phyloP scores from a whole-genome alignment of 2,888 invertebrate species.

The Nebria brevicollis region DNA sequence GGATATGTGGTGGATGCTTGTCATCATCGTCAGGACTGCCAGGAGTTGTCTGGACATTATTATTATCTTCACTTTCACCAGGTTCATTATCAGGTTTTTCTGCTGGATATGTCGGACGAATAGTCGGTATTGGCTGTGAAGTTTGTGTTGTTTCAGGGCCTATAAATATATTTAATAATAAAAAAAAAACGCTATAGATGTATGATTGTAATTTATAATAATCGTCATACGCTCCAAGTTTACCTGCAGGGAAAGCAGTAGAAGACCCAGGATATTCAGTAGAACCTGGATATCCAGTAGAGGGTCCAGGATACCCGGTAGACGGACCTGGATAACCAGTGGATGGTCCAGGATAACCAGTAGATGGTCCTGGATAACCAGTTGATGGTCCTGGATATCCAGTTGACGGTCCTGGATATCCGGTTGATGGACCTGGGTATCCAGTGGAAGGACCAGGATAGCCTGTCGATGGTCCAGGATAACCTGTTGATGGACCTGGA shows the following conservation, averaged over 20 bases:
- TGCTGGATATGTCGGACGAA: slow-evolving; percentile 46
- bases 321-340: slow-evolving; percentile 50
- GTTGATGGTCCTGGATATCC: slow-evolving; percentile 49
- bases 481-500: slow-evolving; percentile 24
- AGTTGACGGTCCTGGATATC: slow-evolving; percentile 51
- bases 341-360: slow-evolving; percentile 46
- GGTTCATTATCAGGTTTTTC: slow-evolving; percentile 47
- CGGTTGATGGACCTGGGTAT: slow-evolving; percentile 49
- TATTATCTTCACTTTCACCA: slow-evolving; percentile 48
- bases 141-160: slow-evolving; percentile 29
- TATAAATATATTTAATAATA: background rate
- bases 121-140: slow-evolving; percentile 43
- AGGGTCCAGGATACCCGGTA: slow-evolving; percentile 50
- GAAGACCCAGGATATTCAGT: slow-evolving; percentile 47
- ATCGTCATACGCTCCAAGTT: no score
- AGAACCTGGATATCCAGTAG: slow-evolving; percentile 48
- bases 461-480: slow-evolving; percentile 12
- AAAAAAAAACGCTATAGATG: background rate
- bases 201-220: background rate
- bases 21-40: slow-evolving; percentile 64
- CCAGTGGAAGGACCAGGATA: slow-evolving; percentile 29
- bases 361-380: slow-evolving; percentile 50
- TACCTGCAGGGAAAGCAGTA: background rate
- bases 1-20: slow-evolving; percentile 80
- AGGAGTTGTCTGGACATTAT: slow-evolving; percentile 33